Base-by-base conservation (phyloP, 2,113 vertebrate species). In the Lanius ludovicianus region DNA sequence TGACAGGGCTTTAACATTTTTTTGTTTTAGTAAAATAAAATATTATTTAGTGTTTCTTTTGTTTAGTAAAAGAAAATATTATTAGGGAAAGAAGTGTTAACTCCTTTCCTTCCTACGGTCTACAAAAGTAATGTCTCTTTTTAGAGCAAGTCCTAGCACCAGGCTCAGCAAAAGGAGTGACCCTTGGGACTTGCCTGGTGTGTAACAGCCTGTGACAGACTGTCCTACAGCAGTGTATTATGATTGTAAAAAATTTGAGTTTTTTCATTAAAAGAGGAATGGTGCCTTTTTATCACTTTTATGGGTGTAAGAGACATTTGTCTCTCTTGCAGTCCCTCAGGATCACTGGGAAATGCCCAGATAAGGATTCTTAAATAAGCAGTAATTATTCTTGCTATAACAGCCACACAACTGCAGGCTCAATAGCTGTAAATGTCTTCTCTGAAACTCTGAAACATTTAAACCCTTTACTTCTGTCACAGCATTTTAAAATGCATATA, bases 311-410 rank as follows among this genome's bases (percentile, higher is more conserved):
- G 28, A 59, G 49, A 12, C 21, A 39, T 70, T 60, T 46, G 14
- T 65, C 25, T 37, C 28, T 50, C n/a, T 25, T 18, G 17, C 8
- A 69, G 23, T 57, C 27, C 17, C 24, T 77, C 7, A 5, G 50
- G 47, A 50, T 49, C 1, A 0, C n/a, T 49, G 25, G 18, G 33
- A 84, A 57, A 86, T 0, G 1, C 33, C 11, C 33, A 30, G 28
- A 83, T 10, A 9, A 88, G 25, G 44, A 65, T 7, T 15, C 15
- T 10, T 86, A 84, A 80, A 70, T 67, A 50, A 64, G 42, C 15
- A 77, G 42, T 47, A 74, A 60, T 74, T 88, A 31, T 20, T 87
- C 30, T 46, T 79, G 16, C 30, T 56, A 11, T 33, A 60, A 35
- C 15, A 8, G 31, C 24, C 28, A 17, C n/a, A n/a, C 24, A 85